These are phyloP conservation scores for Apus apus DNA, from an alignment of 2,113 vertebrate species.

Conservation along the genomic window DNA sequence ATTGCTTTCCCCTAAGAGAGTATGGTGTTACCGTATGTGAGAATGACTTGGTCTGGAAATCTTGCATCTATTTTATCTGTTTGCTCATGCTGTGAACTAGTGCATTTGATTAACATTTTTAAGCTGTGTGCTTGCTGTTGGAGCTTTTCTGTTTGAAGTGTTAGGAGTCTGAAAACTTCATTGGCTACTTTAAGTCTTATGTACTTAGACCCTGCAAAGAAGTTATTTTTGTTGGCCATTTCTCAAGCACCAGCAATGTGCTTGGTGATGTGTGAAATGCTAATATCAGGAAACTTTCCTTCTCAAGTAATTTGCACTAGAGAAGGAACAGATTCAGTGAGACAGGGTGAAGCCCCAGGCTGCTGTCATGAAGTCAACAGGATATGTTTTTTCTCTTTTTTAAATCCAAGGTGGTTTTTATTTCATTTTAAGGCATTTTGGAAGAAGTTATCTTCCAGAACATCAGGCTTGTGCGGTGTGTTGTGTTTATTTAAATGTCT, in stretches of 20 bases:
- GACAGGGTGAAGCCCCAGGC: background rate
- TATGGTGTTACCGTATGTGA: constrained; percentile 51
- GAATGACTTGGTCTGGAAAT: background rate
- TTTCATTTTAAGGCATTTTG: background rate
- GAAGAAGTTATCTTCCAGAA: background rate
- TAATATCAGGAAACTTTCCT: constrained; percentile 57
- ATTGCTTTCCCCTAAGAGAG: constrained; percentile 33
- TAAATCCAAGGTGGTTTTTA: background rate
- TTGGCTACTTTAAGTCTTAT: background rate
- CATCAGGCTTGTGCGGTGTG: background rate
- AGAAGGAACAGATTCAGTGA: constrained; percentile 2
- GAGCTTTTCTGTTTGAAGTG: constrained; percentile 33
- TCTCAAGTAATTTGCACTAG: constrained; percentile 23
- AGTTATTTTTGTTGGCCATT: constrained; percentile 56
- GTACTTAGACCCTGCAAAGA: constrained; percentile 11
- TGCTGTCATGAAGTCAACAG: background rate
- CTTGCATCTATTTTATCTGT: constrained; percentile 55
- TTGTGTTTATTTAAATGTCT: background rate
- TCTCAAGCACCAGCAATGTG: constrained; percentile 9
- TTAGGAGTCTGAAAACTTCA: background rate
- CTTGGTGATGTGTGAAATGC: constrained; percentile 26
- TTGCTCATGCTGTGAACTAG: constrained; percentile 34
- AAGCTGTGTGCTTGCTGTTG: constrained; percentile 19
- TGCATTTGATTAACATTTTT: constrained; percentile 58
- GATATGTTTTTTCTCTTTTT: background rate